Evolutionary conservation across 64 coral and sea anemone genomes (phyloP).

Genomic region (Exaiptasia diaphana): DNA sequence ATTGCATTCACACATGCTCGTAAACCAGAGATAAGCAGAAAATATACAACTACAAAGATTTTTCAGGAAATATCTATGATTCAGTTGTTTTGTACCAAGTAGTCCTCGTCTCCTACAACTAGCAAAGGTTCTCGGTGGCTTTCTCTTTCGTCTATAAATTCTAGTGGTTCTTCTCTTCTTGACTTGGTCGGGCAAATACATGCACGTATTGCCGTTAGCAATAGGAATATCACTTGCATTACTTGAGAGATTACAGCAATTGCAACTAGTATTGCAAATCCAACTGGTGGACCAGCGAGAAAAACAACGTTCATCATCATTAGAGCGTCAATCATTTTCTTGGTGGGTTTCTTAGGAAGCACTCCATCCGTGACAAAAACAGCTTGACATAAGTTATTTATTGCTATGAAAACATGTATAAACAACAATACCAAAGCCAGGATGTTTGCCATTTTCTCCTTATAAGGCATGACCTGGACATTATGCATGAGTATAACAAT

Average conservation of each 20-base stretch:
- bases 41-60: too few species aligned
- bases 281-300: constrained; percentile 21
- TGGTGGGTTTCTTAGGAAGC: constrained; percentile 2
- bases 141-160: background rate
- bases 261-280: background rate
- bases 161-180: background rate
- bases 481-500: constrained; percentile 12
- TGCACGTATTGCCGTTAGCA: background rate
- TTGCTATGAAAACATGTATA: constrained; percentile 50
- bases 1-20: too few species aligned
- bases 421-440: constrained; percentile 38
- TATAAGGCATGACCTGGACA: constrained; percentile 26
- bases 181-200: background rate
- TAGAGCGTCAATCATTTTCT: background rate
- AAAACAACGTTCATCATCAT: constrained; percentile 43
- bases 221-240: background rate
- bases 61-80: too few species aligned
- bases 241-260: constrained; percentile 49
- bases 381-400: constrained; percentile 29
- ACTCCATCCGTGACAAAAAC: constrained; percentile 37
- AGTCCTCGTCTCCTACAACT: background rate
- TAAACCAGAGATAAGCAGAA: too few species aligned
- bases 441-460: constrained; percentile 49
- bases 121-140: too few species aligned
- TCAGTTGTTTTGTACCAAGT: background rate